Conservation (phyloP, 2,888 invertebrate species). For the Microdon myrmicae region DNA sequence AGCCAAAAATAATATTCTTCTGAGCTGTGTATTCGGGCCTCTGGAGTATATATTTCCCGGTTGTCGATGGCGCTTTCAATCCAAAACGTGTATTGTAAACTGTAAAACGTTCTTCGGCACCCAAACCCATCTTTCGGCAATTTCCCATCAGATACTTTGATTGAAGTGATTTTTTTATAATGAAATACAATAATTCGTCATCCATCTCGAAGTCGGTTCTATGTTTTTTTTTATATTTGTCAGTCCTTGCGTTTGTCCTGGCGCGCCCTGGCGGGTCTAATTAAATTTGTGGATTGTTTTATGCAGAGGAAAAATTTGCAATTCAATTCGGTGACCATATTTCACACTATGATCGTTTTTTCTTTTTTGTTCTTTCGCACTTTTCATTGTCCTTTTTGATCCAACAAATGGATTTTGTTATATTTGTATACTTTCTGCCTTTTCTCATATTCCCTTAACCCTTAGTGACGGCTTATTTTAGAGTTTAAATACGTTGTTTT, state of each 20-base stretch:
- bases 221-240: conserved; percentile 6
- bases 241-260: conserved; percentile 25
- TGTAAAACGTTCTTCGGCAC: conserved; percentile 22
- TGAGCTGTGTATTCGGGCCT: conserved; percentile 29
- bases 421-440: too few relatives aligned
- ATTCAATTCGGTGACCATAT: conserved; percentile 40
- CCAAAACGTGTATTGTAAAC: conserved; percentile 34
- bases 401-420: conserved; percentile 17
- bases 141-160: conserved; percentile 8
- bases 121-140: background rate
- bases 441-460: too few relatives aligned
- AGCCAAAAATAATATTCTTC: conserved; percentile 20
- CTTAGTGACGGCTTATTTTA: too few relatives aligned
- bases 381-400: conserved; percentile 7
- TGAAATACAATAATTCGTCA: conserved; percentile 3
- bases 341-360: conserved; percentile 23
- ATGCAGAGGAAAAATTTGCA: conserved; percentile 49
- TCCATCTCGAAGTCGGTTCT: background rate
- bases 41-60: background rate
- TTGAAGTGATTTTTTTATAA: conserved; percentile 25
- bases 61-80: conserved; percentile 14
- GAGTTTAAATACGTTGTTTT: too few relatives aligned
- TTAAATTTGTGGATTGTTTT: conserved; percentile 51
- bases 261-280: conserved; percentile 46
- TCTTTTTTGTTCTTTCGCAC: too few relatives aligned